Evolutionary conservation across 2,113 vertebrate genomes (phyloP).

Genomic region (Cercopithecus mona): DNA sequence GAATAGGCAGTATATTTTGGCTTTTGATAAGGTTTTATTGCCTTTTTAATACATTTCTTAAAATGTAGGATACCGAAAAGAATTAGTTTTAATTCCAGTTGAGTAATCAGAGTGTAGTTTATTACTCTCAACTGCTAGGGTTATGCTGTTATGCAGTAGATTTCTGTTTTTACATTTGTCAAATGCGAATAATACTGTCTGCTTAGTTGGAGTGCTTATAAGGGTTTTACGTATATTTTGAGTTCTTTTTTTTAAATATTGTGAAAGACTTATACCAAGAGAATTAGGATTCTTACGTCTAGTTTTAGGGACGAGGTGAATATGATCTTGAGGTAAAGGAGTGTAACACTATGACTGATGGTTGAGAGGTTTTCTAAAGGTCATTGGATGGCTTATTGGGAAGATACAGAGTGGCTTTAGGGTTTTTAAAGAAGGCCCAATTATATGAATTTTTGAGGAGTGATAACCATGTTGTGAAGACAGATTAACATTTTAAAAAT

Average conservation of each 20-base stretch:
- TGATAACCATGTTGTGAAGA: neutral
- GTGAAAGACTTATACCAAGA: neutral
- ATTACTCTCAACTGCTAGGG: neutral
- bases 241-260: neutral
- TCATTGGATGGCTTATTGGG: neutral
- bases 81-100: neutral
- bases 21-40: neutral
- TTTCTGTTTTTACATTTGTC: neutral
- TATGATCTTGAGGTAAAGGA: neutral
- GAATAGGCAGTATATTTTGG: neutral
- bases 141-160: neutral
- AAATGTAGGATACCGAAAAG: neutral
- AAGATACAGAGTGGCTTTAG: neutral
- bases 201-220: neutral
- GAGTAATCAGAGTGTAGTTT: neutral
- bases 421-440: neutral
- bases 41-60: neutral
- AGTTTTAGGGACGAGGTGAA: neutral
- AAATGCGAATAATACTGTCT: rapidly evolving
- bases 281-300: neutral
- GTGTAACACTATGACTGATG: neutral
- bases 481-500: neutral
- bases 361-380: neutral
- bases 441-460: neutral
- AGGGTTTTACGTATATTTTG: neutral